Conservation (phyloP, 2,113 vertebrate genomes). For the Fukomys damarensis region DNA sequence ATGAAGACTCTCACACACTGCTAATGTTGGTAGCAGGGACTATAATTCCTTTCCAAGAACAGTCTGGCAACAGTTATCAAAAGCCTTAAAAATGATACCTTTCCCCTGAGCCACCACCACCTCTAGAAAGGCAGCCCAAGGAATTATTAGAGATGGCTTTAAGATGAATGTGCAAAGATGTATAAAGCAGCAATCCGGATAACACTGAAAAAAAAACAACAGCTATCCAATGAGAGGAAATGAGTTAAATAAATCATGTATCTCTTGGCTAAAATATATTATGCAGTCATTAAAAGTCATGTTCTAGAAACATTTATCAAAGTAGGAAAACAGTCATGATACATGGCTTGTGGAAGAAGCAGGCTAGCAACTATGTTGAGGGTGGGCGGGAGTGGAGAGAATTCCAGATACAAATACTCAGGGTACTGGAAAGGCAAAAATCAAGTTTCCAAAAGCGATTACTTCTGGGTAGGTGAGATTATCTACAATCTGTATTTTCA, state of each 20-base stretch:
- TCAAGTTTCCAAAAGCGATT: not conserved
- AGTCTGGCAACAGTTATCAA: slow-evolving; percentile 31
- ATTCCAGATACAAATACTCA: not conserved
- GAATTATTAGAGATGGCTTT: not conserved
- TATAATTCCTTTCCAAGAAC: slow-evolving; percentile 24
- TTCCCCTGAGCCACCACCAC: slow-evolving; percentile 6
- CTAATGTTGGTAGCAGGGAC: not conserved
- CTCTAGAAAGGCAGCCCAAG: slow-evolving; percentile 45
- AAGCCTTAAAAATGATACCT: slow-evolving; percentile 52
- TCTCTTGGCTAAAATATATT: not conserved
- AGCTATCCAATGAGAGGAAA: slow-evolving; percentile 51
- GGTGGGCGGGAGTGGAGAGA: not conserved
- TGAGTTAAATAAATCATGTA: slow-evolving; percentile 57
- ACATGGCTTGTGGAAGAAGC: not conserved
- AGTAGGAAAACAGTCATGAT: not conserved
- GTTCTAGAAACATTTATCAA: slow-evolving; percentile 38
- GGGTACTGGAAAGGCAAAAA: not conserved
- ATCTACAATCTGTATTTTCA: not conserved
- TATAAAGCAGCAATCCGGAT: not conserved
- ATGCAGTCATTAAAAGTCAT: slow-evolving; percentile 36
- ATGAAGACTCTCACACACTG: not conserved
- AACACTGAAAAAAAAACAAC: not conserved
- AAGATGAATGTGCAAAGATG: slow-evolving; percentile 31
- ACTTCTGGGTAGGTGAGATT: not conserved
- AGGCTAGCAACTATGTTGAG: not conserved